Base-by-base conservation (phyloP, 2,113 vertebrate species). In the Serinus canaria region DNA sequence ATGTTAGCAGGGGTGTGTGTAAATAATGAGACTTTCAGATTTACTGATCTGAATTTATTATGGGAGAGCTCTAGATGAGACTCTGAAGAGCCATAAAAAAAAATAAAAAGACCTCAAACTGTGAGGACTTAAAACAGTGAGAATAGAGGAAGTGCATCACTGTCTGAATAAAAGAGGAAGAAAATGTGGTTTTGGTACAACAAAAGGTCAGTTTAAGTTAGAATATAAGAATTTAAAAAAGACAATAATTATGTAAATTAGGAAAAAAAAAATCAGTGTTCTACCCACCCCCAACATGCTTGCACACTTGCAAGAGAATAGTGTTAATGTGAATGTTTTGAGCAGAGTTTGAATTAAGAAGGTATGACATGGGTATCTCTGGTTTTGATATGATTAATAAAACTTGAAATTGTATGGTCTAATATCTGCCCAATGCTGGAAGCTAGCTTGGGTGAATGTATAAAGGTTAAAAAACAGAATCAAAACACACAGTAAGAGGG, bases 1-100 rank as follows among this genome's bases (percentile, higher is more conserved):
- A 50, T 21, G 1, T 7, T 14, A 15, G 8, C 0, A 2, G 3
- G 14, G 8, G 3, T 17, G 6, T 49, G 11, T 50, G 28, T 66
- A 56, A 56, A 50, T 84, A 88, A n/a, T 23, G 9, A 19, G 16
- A 60, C 10, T 89, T 79, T 7, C 1, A 10, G 39, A 84, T 75
- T 13, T 22, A 70, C 21, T 23, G 10, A 52, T 60, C 13, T 80
- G 23, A 10, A 64, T 15, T n/a, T 78, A 21, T 13, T 63, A 23
- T 8, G 68, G n/a, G 49, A 63, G 27, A 27, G 23, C 12, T 62
- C 28, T 37, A 60, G 11, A 17, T 69, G 43, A 70, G 31, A 33
- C 5, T 43, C 23, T 75, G 30, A 80, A 81, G 28, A 92, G 11
- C 6, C 10, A 9, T 67, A 33, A 10, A 21, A 50, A 43, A 49